Percentiles rank a stretch among this genome's conserved stretches.
Evolutionary conservation across 2,888 invertebrate species (phyloP).

Genomic region (Meta bourneti): DNA sequence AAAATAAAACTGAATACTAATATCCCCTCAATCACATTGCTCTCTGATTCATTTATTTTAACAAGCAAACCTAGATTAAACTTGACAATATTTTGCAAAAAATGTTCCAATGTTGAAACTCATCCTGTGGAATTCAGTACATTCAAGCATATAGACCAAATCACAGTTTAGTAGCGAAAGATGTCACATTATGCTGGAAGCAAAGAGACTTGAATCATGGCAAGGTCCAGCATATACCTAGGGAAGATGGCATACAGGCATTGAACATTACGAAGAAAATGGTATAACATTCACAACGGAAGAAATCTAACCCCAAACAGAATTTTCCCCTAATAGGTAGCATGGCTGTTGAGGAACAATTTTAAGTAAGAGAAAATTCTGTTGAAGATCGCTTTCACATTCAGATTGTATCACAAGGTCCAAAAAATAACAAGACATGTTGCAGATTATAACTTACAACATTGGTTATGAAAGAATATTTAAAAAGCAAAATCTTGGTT

Average conservation of each 20-base stretch:
- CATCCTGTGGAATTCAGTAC: not conserved
- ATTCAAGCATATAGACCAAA: not conserved
- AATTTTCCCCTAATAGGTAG: not conserved
- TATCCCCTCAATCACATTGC: not conserved
- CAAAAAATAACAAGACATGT: too few species aligned
- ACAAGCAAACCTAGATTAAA: not conserved
- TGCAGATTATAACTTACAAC: too few species aligned
- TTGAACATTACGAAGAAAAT: not conserved
- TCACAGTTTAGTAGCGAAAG: not conserved
- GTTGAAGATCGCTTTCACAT: too few species aligned
- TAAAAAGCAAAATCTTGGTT: too few species aligned
- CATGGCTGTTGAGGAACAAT: too few species aligned
- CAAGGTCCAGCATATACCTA: slow-evolving; percentile 75
- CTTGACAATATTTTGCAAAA: not conserved
- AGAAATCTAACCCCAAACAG: not conserved
- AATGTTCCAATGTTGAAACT: not conserved
- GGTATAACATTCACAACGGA: not conserved
- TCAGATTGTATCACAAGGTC: too few species aligned
- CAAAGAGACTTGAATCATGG: slow-evolving; percentile 75
- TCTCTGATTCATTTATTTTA: not conserved
- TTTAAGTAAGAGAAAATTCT: too few species aligned
- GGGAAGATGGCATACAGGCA: slow-evolving; percentile 16
- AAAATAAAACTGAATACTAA: too few species aligned
- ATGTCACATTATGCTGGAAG: slow-evolving; percentile 5
- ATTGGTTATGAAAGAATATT: too few species aligned